A percentile compares a stretch with the other conserved stretches of the same genome.
These are phyloP conservation scores for Onchidella celtica DNA, from an alignment of 2,888 invertebrate species.

Conservation along the genomic window DNA sequence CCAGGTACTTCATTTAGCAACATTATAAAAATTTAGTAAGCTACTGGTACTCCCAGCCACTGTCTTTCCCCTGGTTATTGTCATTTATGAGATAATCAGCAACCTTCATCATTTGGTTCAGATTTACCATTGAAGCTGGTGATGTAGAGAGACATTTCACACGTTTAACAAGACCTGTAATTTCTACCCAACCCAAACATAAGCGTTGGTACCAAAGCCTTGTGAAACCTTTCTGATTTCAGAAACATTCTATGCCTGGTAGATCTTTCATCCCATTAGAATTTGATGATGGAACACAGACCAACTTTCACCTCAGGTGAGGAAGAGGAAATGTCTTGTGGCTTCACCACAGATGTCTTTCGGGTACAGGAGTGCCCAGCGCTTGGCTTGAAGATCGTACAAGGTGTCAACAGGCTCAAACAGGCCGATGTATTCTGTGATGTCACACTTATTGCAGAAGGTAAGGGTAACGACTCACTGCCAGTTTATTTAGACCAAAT, in stretches of 20 bases:
- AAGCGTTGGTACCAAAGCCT: background rate
- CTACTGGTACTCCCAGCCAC: too few relatives aligned
- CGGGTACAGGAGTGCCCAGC: slow-evolving; percentile 74
- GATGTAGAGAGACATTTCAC: too few relatives aligned
- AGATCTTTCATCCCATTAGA: slow-evolving; percentile 27
- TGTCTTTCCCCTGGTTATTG: too few relatives aligned
- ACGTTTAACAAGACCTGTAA: too few relatives aligned
- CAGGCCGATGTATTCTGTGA: slow-evolving; percentile 79
- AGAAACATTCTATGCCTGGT: slow-evolving; percentile 58
- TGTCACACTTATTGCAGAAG: slow-evolving; percentile 79
- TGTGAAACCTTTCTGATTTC: background rate
- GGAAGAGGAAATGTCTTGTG: slow-evolving; percentile 56
- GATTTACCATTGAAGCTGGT: too few relatives aligned
- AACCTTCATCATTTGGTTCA: too few relatives aligned
- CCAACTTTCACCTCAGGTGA: slow-evolving; percentile 55
- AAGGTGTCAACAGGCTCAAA: slow-evolving; percentile 78
- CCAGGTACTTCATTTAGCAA: too few relatives aligned
- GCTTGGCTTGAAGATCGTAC: slow-evolving; percentile 79
- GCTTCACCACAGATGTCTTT: slow-evolving; percentile 64
- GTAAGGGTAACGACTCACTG: too few relatives aligned
- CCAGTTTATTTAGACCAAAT: too few relatives aligned
- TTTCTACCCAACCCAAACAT: too few relatives aligned
- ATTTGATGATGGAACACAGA: slow-evolving; percentile 49
- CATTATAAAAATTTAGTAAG: too few relatives aligned
- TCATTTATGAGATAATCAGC: too few relatives aligned